Percentiles rank a stretch among this genome's conserved stretches.
Evolutionary conservation across 2,113 vertebrate genomes (phyloP).

Genomic region (Jacana jacana): DNA sequence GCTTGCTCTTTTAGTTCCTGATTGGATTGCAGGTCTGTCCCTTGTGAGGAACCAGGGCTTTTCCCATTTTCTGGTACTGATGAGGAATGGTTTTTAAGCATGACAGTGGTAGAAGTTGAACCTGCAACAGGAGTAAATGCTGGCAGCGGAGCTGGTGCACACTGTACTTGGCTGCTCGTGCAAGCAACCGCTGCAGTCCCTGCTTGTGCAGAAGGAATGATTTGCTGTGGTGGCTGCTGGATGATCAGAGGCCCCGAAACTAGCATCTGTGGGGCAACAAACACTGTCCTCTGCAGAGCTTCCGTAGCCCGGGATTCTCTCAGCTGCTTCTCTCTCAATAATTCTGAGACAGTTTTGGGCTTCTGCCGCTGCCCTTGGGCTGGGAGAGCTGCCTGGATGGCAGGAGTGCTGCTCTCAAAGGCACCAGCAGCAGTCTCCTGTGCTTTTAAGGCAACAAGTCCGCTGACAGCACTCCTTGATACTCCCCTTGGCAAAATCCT

Average conservation of each 20-base stretch:
- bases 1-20: background rate
- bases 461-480: background rate
- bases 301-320: constrained; percentile 26
- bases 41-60: background rate
- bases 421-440: background rate
- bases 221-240: background rate
- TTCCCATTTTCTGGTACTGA: background rate
- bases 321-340: constrained; percentile 72
- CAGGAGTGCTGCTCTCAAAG: accelerated
- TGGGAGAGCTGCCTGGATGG: accelerated
- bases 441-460: background rate
- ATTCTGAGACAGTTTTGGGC: constrained; percentile 72
- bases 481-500: background rate
- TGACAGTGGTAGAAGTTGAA: background rate
- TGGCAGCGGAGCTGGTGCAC: background rate
- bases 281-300: background rate
- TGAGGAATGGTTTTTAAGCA: background rate
- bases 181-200: background rate
- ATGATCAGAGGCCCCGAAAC: constrained; percentile 58
- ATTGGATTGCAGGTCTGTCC: background rate
- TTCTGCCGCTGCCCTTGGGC: constrained; percentile 23
- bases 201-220: background rate
- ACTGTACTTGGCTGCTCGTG: background rate
- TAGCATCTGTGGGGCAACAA: constrained; percentile 43
- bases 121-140: background rate